Evolutionary conservation across 2,888 invertebrate genomes (phyloP), one percentile per base, ranked within the genome.

Genomic region (Oxystoma pomonae): DNA sequence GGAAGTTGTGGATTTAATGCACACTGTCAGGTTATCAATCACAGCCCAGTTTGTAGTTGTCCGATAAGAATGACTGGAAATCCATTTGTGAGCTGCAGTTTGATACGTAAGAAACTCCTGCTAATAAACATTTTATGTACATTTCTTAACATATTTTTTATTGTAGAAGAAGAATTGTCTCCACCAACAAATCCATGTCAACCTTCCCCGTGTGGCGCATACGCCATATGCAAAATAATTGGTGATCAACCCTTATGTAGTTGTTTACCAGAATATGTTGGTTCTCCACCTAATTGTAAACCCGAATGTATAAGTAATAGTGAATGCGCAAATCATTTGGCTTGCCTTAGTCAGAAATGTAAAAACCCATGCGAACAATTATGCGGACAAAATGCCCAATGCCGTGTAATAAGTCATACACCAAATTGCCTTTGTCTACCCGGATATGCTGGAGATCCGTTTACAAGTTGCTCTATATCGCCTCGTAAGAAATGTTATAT

Each of bases 301-400:
- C 90, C 90, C 1, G 90, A 90, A 81, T 91, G 91, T 76, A 85
- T 88, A 16, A 84, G 86, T 2, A 90, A 86, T 77, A 84, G 87
- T 52, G 91, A 91, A 77, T 91, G 91, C 75, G 71, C 86, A 0
- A 86, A 84, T 71, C 84, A 88, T 72, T 80, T 85, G 74, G 90
- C 91, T 53, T 92, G 92, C 75, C 83, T 90, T 16, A 87, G 87
- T 73, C 85, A 87, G 73, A 90, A 89, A 82, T 92, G 92, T 76
- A 85, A 83, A 80, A 88, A 89, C 75, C 91, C 91, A 1, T 94
- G 94, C 72, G 81, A 82, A 0, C 89, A 88, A 63, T 83, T 88
- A 0, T 95, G 95, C 76, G 94, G 92, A 12, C 78, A 83, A 64
- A 87, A 86, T 69, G 90, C 92, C 3, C 78, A 86, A 63, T 92